Percentiles rank a stretch among this genome's conserved stretches.
phyloP scores from a whole-genome alignment of 2,113 vertebrate species.

The Pholis gunnellus region DNA sequence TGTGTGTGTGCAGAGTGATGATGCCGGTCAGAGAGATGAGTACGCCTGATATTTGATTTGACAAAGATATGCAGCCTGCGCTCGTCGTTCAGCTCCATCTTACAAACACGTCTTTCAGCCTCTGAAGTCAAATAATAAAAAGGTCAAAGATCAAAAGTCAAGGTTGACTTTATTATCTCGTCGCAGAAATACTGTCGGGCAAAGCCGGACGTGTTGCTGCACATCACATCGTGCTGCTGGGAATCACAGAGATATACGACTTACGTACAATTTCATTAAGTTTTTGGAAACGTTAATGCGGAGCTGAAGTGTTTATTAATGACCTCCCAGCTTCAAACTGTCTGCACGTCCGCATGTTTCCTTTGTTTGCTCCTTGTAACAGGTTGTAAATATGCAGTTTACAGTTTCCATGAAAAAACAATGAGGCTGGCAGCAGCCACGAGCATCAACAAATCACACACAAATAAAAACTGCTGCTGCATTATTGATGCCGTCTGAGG shows the following conservation, averaged over 20 bases:
- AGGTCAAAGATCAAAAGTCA: constrained; percentile 39
- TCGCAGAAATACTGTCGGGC: neutral
- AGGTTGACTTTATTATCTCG: constrained; percentile 40
- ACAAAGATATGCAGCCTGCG: constrained; percentile 19
- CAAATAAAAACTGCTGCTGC: constrained; percentile 47
- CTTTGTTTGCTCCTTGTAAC: constrained; percentile 63
- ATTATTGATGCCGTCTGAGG: constrained; percentile 73
- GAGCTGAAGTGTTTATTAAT: constrained; percentile 37
- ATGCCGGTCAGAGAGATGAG: constrained; percentile 49
- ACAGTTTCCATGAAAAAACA: constrained; percentile 81
- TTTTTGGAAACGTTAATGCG: neutral
- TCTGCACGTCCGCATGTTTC: constrained; percentile 15
- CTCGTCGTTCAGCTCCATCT: neutral
- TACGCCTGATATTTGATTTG: constrained; percentile 41
- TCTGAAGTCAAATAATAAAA: constrained; percentile 8
- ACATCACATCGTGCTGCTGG: neutral
- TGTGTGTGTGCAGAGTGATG: constrained; percentile 35
- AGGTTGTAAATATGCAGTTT: constrained; percentile 80
- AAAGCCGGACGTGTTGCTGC: neutral
- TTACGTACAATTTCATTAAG: neutral
- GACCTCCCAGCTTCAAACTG: neutral
- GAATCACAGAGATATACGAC: neutral
- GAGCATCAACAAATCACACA: constrained; percentile 77
- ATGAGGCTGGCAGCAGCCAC: constrained; percentile 72
- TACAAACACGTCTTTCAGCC: constrained; percentile 19